A percentile compares a stretch with the other conserved stretches of the same genome.
Conservation (phyloP, 2,113 vertebrate species). For the Cervus canadensis region DNA sequence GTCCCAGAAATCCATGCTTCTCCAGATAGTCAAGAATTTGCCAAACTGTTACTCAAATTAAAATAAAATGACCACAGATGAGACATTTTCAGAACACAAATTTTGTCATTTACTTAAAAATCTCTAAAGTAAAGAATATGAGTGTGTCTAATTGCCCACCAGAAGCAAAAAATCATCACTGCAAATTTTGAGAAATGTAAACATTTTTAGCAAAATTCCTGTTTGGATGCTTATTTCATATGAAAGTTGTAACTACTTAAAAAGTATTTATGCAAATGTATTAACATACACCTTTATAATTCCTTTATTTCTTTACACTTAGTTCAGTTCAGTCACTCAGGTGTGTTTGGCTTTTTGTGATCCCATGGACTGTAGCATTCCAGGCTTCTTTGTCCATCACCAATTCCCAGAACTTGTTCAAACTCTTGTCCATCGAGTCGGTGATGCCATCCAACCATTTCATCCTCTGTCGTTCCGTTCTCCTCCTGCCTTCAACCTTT, state of each 20-base stretch:
- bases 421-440: background rate
- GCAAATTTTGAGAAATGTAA: background rate
- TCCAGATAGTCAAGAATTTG: background rate
- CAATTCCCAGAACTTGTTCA: background rate
- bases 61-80: background rate
- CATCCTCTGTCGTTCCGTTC: background rate
- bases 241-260: background rate
- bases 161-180: background rate
- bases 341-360: background rate
- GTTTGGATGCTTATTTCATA: background rate
- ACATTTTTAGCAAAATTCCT: background rate
- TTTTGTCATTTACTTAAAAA: conserved; percentile 1
- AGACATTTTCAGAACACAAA: background rate
- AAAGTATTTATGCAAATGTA: background rate
- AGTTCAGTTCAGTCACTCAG: too few relatives aligned
- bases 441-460: background rate
- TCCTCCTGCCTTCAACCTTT: background rate
- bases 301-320: background rate
- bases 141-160: background rate
- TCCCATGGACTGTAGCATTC: background rate
- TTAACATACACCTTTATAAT: background rate
- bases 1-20: background rate
- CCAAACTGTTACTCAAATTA: background rate
- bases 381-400: background rate
- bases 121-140: background rate